Evolutionary conservation across 2,888 invertebrate species (phyloP), one percentile per base, ranked within the genome.

Genomic region (Ormyrus pomaceus): DNA sequence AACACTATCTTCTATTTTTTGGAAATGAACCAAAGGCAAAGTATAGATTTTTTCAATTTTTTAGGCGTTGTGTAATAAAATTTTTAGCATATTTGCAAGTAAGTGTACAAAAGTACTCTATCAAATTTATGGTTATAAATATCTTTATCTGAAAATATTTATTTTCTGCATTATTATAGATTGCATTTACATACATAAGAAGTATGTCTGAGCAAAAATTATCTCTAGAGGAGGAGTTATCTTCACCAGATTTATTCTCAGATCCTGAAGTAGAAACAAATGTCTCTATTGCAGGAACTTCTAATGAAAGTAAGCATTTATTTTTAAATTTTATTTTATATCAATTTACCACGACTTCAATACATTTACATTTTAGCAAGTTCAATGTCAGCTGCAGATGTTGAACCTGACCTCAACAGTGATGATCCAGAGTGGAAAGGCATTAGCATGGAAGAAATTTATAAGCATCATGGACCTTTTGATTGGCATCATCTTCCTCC

Each of bases 401-500:
- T 81, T 9, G 89, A 89, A 83, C 86, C 89, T 66, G 87, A 88
- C 72, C 77, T 85, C 11, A 82, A 83, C 13, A 82, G 85, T 6
- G 84, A 87, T 61, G 81, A 80, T 69, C 86, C 87, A 50, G 89
- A 89, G 82, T 92, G 92, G 92, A 87, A 91, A 83, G 92, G 92
- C 46, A 87, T 90, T 13, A 90, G 89, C 79, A 88, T 92, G 86
- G 87, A 90, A 53, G 91, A 92, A 83, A 89, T 92, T 83, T 90
- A 89, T 74, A 89, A 88, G 83, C 90, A 91, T n/a, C 88, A 90
- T 83, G 91, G 90, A 9, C 88, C 90, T 58, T 93, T 91, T 88
- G 89, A 89, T 62, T 92, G 90, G 83, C 87, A 88, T 58, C 89
- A 91, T 79, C 84, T 88, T 66, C 92, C 93, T 0, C 91, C 94